Evolutionary conservation across 2,888 invertebrate species (phyloP).

Genomic region (Pardosa pseudoannulata): DNA sequence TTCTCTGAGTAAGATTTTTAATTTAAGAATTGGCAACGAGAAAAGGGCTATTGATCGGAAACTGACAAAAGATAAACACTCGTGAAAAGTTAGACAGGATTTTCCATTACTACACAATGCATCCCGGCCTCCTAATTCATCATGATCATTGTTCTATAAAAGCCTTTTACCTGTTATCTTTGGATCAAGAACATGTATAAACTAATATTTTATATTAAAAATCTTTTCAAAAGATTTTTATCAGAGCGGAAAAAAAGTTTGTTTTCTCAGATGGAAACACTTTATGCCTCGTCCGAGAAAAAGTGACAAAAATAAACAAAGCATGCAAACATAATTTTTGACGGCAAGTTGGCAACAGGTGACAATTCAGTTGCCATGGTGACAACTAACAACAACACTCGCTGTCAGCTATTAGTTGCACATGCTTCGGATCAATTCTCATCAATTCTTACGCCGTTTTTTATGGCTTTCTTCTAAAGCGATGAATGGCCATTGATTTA

Average conservation of each 20-base stretch:
- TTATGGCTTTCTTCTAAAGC: conserved; percentile 11
- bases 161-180: not conserved
- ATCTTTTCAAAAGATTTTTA: not conserved
- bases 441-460: conserved; percentile 34
- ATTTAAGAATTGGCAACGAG: not conserved
- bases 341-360: conserved; percentile 62
- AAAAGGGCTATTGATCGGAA: not conserved
- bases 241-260: not conserved
- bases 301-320: conserved; percentile 6
- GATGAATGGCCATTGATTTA: conserved; percentile 62
- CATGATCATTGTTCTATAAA: not conserved
- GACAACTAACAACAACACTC: conserved; percentile 47
- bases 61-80: not conserved
- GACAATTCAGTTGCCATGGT: conserved; percentile 45
- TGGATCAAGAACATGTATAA: not conserved
- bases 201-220: conserved; percentile 2
- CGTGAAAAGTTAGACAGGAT: not conserved
- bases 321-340: conserved; percentile 32
- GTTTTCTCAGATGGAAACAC: not conserved
- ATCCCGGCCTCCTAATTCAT: not conserved
- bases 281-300: not conserved
- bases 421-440: conserved; percentile 51
- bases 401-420: conserved; percentile 38
- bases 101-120: not conserved
- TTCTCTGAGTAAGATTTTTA: not conserved